These are phyloP conservation scores for Malacosoma neustria DNA, from an alignment of 2,888 invertebrate genomes.

Conservation along the genomic window DNA sequence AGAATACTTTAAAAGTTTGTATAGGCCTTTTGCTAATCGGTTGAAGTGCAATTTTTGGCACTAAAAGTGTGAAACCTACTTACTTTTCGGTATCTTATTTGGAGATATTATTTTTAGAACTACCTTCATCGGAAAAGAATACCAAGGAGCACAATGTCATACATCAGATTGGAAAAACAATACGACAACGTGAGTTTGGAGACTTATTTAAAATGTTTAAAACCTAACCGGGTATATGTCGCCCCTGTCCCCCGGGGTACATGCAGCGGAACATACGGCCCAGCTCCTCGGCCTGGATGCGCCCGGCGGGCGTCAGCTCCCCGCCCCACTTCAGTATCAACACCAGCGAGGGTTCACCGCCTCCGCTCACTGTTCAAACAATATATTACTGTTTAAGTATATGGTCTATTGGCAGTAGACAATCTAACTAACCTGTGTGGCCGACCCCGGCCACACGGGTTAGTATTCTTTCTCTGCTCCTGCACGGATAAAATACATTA, in stretches of 20 bases:
- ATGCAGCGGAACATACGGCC: conserved; percentile 99
- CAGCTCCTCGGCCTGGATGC: conserved; percentile 97
- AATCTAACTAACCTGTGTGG: too few relatives aligned
- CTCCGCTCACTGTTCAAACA: conserved; percentile 86
- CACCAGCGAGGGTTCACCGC: conserved; percentile 94
- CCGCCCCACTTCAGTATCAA: conserved; percentile 99
- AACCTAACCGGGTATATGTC: conserved; percentile 84
- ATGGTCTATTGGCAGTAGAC: too few relatives aligned
- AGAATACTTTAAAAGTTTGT: too few relatives aligned
- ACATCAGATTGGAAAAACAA: conserved; percentile 38
- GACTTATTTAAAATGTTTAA: not conserved
- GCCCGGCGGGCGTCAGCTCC: conserved; percentile 97
- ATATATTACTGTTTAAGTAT: too few relatives aligned
- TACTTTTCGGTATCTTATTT: too few relatives aligned
- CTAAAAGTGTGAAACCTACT: too few relatives aligned
- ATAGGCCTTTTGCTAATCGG: too few relatives aligned
- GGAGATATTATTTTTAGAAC: too few relatives aligned
- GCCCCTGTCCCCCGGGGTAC: conserved; percentile 98
- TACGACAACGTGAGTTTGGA: not conserved
- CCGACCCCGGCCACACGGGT: too few relatives aligned
- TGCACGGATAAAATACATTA: too few relatives aligned
- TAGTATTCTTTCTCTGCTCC: too few relatives aligned
- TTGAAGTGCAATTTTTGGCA: too few relatives aligned
- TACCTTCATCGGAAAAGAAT: not conserved
- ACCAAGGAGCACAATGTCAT: conserved; percentile 20